Base-by-base conservation (phyloP, 2,888 invertebrate genomes). In the Hedychridium roseum region DNA sequence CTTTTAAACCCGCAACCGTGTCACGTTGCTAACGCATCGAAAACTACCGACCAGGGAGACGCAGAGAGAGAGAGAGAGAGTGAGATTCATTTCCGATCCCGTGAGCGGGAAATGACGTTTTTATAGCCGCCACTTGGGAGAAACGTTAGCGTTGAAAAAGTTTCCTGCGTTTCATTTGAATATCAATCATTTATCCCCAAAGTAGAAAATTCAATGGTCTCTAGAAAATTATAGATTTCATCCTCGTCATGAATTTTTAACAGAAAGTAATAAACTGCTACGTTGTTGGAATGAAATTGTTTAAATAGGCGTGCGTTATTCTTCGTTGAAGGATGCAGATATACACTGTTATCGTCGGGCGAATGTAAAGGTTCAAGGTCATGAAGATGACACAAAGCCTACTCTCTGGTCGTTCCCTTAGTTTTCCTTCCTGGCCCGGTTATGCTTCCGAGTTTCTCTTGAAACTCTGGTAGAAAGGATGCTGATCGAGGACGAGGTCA, bases 291-390 rank as follows among this genome's bases (percentile, higher is more conserved):
- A n/a, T n/a, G n/a, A n/a, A n/a, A n/a, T n/a, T n/a, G n/a, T n/a
- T n/a, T n/a, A n/a, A n/a, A n/a, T n/a, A n/a, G n/a, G n/a, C n/a
- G n/a, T n/a, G n/a, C n/a, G n/a, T n/a, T n/a, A n/a, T n/a, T n/a
- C n/a, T n/a, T n/a, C n/a, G n/a, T n/a, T n/a, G n/a, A n/a, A n/a
- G n/a, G n/a, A n/a, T n/a, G n/a, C n/a, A n/a, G n/a, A n/a, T n/a
- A n/a, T n/a, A n/a, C n/a, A n/a, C n/a, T n/a, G n/a, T n/a, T n/a
- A n/a, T n/a, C n/a, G n/a, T n/a, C n/a, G n/a, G n/a, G n/a, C n/a
- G n/a, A n/a, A n/a, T n/a, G n/a, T n/a, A n/a, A 56, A 58, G 60
- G 56, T 62, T 56, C 60, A 60, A 56, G 62, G 57, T 47, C 58
- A 38, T 26, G 45, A 42, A 50, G 57, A 64, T 55, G 58, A 63